These are phyloP conservation scores for Dusona sp. DNA, from an alignment of 2,888 invertebrate species.

Conservation along the genomic window DNA sequence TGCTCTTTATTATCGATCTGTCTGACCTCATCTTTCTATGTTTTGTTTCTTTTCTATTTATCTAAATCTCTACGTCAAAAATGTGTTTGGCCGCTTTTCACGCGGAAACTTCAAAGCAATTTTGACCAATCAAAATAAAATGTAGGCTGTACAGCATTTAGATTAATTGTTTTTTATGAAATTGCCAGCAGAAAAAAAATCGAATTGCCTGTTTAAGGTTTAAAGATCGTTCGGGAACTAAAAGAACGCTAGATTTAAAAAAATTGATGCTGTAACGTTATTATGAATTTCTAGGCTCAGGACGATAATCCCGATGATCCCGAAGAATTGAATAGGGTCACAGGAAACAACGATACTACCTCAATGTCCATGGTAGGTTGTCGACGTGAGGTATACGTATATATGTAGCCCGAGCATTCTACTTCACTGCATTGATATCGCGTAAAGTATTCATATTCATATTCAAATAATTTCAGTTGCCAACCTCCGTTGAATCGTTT, in stretches of 20 bases:
- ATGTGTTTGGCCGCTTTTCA: too few species aligned
- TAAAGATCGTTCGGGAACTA: too few species aligned
- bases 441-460: background rate
- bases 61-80: too few species aligned
- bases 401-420: background rate
- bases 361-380: background rate
- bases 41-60: background rate
- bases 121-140: too few species aligned
- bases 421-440: background rate
- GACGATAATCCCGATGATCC: background rate
- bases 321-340: background rate
- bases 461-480: background rate
- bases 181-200: too few species aligned
- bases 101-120: too few species aligned
- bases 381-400: background rate
- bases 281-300: background rate
- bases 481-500: background rate
- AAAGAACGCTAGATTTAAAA: too few species aligned
- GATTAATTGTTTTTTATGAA: too few species aligned
- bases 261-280: too few species aligned
- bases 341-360: background rate
- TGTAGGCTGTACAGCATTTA: too few species aligned
- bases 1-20: too few species aligned
- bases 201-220: too few species aligned
- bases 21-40: background rate